A percentile compares a stretch with the other conserved stretches of the same genome.
Conservation (phyloP, 2,113 vertebrate species). For the Cynopterus brachyotis region DNA sequence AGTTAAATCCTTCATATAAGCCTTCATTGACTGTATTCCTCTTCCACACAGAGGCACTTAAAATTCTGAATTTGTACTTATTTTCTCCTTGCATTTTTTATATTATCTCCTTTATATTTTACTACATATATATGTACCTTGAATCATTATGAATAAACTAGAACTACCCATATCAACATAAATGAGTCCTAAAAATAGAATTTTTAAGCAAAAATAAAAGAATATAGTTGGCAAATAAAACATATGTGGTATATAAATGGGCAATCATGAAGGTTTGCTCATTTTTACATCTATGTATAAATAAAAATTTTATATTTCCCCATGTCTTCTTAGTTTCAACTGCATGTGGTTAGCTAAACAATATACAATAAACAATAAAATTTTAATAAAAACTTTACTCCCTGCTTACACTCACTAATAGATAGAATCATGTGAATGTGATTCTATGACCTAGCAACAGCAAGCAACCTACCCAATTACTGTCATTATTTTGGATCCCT, state of each 20-base stretch:
- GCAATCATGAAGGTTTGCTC: neutral
- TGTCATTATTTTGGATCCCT: neutral
- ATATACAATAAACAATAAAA: no score
- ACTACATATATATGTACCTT: neutral
- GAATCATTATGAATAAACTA: neutral
- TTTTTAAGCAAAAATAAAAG: neutral
- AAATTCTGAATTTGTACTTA: neutral
- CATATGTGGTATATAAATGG: neutral
- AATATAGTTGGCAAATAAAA: neutral
- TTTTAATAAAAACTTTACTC: neutral
- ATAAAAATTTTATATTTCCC: neutral
- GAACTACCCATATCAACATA: neutral
- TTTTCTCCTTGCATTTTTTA: neutral
- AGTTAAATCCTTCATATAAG: neutral
- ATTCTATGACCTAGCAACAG: neutral
- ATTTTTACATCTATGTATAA: neutral
- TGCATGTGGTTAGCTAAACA: neutral
- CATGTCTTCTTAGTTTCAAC: accelerated
- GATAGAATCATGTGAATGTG: neutral
- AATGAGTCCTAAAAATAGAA: neutral
- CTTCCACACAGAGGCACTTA: neutral
- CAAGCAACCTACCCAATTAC: neutral
- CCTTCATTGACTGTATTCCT: neutral
- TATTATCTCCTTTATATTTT: neutral
- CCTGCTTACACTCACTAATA: neutral